Evolutionary conservation across 2,797 vertebrate species (phyloP).

Genomic region (Enteromius afrohamiltoni): DNA sequence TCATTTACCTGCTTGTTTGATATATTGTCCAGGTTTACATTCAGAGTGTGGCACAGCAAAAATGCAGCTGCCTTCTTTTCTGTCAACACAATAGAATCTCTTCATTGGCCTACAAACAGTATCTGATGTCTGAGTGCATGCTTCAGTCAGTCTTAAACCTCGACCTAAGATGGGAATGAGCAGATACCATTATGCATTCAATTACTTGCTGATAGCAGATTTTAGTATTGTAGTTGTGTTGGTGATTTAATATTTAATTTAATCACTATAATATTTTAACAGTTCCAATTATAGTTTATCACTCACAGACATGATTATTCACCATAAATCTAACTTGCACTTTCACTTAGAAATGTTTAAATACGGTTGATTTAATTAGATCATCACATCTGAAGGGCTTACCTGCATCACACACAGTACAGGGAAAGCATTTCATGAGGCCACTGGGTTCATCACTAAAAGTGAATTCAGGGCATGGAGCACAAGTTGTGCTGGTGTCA

Average conservation of each 20-base stretch:
- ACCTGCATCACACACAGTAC: slow-evolving; percentile 61
- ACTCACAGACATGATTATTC: background rate
- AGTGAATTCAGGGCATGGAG: background rate
- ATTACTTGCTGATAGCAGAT: background rate
- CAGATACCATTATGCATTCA: background rate
- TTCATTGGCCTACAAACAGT: slow-evolving; percentile 61
- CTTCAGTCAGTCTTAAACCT: slow-evolving; percentile 29
- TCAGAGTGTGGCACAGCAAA: slow-evolving; percentile 52
- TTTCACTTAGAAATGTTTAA: no score
- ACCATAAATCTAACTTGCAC: no score
- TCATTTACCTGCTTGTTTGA: slow-evolving; percentile 59
- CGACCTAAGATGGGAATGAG: slow-evolving; percentile 44
- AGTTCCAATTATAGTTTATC: no score
- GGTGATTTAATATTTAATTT: no score
- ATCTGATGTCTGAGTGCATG: slow-evolving; percentile 46
- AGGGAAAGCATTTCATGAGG: slow-evolving; percentile 47
- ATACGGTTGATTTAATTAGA: background rate
- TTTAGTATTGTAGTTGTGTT: background rate
- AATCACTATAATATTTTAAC: no score
- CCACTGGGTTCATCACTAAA: background rate
- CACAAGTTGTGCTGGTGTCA: background rate
- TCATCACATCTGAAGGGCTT: background rate
- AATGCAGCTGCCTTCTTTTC: background rate
- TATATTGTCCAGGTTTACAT: slow-evolving; percentile 66
- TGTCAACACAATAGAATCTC: slow-evolving; percentile 53